These are phyloP conservation scores for Zosterops japonicus DNA, from an alignment of 2,113 vertebrate species.

Conservation along the genomic window DNA sequence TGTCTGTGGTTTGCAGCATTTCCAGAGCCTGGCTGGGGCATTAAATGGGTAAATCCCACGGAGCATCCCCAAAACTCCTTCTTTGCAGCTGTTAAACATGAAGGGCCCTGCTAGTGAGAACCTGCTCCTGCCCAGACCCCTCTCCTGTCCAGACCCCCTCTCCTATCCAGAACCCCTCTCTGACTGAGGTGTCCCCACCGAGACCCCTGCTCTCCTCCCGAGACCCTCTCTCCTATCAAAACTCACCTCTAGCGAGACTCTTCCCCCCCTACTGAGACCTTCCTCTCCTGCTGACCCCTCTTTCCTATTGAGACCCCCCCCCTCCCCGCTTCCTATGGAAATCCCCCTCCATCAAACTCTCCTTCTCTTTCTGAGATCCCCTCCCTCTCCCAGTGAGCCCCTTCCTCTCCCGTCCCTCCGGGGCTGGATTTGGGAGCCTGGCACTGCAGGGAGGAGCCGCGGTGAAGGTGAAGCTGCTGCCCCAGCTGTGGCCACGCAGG, in stretches of 20 bases:
- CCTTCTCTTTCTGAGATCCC: background rate
- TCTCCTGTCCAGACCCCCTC: background rate
- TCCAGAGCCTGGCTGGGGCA: background rate
- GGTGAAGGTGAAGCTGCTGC: background rate
- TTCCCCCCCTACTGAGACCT: background rate
- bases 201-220: no score
- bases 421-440: background rate
- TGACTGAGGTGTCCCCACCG: background rate
- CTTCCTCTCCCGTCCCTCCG: background rate
- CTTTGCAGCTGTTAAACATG: background rate
- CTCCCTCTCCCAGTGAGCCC: background rate
- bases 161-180: background rate
- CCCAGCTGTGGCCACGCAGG: background rate
- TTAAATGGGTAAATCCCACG: background rate
- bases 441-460: accelerated
- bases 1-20: background rate
- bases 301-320: background rate
- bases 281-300: background rate
- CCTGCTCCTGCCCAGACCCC: background rate
- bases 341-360: no score
- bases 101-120: accelerated
- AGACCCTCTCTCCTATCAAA: background rate
- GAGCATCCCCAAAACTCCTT: background rate
- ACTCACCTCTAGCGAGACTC: background rate
- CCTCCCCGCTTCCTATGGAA: background rate